Evolutionary conservation across 2,113 vertebrate genomes (phyloP), one percentile per base, ranked within the genome.

Genomic region (Lasiurus cinereus): DNA sequence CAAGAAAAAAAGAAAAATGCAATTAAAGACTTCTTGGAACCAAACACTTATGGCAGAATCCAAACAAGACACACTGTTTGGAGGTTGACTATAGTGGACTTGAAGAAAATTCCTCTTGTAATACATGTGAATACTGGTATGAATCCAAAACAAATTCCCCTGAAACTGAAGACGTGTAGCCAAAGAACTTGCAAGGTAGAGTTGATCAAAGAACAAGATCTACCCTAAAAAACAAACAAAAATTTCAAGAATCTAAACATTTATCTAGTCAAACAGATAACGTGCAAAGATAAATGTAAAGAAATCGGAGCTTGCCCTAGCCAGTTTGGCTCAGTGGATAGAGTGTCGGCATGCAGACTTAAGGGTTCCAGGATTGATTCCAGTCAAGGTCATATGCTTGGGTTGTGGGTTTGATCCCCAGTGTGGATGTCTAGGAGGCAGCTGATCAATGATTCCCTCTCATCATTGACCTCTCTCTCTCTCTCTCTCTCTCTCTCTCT

Each of bases 181-280:
- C 43, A 83, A 67, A 70, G 85, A 52, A 82, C 29, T 50, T 29
- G 5, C 62, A 83, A 90, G 70, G 70, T 8, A 21, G 54, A 48
- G 69, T 33, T 43, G 39, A 43, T 62, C 43, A 90, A 70, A 77
- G 64, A 70, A 82, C 1, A 82, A 87, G 69, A 66, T 72, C 9
- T 77, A n/a, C 29, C 8, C 67, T 33, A 48, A 69, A 56, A 52
- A 79, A 82, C 5, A 31, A 39, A 93, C 22, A 48, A 64, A 29
- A 74, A 74, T 54, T 48, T 79, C 3, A 54, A 83, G 67, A 84
- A 74, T 70, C 39, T 80, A 80, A 94, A 69, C 31, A 76, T 59
- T 66, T 88, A 52, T 19, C 33, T 93, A 70, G 22, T 77, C 79
- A 80, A 76, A 93, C 10, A 31, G 24, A 69, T 70, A 80, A 83